phyloP scores from a whole-genome alignment of 2,888 invertebrate genomes.

The Linyphia triangularis region DNA sequence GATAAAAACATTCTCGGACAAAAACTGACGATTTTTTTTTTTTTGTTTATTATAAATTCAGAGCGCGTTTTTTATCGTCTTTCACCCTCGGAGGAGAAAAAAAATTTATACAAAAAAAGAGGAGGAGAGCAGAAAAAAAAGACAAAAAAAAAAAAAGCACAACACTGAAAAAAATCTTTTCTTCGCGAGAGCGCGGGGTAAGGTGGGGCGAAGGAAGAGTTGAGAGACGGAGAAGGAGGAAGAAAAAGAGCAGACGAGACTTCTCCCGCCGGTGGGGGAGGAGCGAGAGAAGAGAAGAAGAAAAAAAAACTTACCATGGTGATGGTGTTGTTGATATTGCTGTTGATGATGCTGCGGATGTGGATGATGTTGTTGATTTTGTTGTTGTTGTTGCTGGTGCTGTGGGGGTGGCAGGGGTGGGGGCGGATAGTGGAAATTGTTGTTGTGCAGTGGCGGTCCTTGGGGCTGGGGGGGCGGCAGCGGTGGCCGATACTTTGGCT shows the following conservation, averaged over 20 bases:
- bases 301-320: constrained; percentile 66
- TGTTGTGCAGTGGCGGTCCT: constrained; percentile 50
- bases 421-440: constrained; percentile 51
- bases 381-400: constrained; percentile 65
- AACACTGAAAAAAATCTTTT: neutral
- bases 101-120: neutral
- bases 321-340: constrained; percentile 71
- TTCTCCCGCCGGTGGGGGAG: neutral
- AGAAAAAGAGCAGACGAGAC: constrained; percentile 10
- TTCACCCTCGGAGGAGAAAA: constrained; percentile 5
- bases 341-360: constrained; percentile 70
- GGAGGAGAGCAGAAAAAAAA: neutral
- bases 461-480: constrained; percentile 64
- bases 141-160: neutral
- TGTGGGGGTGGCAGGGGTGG: constrained; percentile 54
- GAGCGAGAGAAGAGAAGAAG: neutral
- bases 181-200: neutral
- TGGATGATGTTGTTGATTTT: constrained; percentile 67
- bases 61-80: neutral
- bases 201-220: neutral
- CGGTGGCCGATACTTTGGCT: constrained; percentile 76
- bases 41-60: too few relatives aligned
- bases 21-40: neutral
- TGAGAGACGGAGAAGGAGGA: constrained; percentile 11
- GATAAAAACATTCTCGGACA: neutral